A percentile compares a stretch with the other conserved stretches of the same genome.
These are phyloP conservation scores for Drosophila greeni DNA, from an alignment of 2,888 invertebrate species.

Conservation along the genomic window DNA sequence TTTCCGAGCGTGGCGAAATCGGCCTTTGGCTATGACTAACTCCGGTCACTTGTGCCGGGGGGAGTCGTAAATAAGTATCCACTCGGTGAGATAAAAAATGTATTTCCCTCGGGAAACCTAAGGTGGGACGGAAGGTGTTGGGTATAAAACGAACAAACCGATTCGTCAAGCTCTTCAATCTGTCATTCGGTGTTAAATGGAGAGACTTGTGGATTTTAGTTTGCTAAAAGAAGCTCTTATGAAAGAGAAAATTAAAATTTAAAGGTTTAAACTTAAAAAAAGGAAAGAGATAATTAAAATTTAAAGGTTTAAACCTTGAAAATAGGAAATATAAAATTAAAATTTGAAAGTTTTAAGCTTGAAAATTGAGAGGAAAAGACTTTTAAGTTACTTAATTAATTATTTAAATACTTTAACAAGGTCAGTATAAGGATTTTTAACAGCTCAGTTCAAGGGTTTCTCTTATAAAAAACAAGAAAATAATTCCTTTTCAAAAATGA, in stretches of 20 bases:
- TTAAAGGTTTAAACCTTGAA: no score
- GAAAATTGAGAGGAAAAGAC: no score
- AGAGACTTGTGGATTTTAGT: neutral
- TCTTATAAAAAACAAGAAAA: no score
- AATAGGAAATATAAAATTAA: no score
- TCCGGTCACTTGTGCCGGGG: conserved; percentile 3
- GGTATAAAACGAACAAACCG: neutral
- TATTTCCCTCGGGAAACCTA: conserved; percentile 30
- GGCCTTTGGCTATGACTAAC: conserved; percentile 44
- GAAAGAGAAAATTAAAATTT: conserved; percentile 10
- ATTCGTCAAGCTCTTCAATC: neutral
- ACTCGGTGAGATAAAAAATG: conserved; percentile 9
- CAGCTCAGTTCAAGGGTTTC: no score
- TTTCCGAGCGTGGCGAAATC: conserved; percentile 49
- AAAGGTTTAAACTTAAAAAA: no score
- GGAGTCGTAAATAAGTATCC: conserved; percentile 30
- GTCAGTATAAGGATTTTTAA: no score
- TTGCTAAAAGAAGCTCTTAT: neutral
- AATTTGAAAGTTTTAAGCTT: no score
- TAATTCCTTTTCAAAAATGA: no score
- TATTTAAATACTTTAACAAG: neutral
- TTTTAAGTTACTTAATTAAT: no score
- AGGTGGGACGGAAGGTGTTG: neutral
- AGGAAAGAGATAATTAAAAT: no score
- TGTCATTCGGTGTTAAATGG: conserved; percentile 9